phyloP scores from a whole-genome alignment of 2,113 vertebrate genomes.

The Apodemus speciosus region DNA sequence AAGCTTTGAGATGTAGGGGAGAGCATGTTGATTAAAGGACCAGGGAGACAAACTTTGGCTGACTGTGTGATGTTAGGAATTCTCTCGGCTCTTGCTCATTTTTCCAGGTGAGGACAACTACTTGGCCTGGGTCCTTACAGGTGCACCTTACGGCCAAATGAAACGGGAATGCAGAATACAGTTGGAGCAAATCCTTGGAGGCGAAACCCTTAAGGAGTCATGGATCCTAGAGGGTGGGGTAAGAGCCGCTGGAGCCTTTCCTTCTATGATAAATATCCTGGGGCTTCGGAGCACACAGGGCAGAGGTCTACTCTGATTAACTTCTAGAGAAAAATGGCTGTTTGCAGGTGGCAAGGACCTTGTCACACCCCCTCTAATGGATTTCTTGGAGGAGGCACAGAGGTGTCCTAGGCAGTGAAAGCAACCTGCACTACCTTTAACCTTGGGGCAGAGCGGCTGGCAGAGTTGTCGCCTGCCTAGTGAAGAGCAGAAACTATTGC shows the following conservation, averaged over 20 bases:
- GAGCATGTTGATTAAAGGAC: not conserved
- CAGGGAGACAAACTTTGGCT: not conserved
- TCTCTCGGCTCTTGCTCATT: constrained; percentile 1
- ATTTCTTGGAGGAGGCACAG: constrained; percentile 12
- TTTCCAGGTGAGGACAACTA: not conserved
- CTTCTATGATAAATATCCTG: not conserved
- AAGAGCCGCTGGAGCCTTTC: not conserved
- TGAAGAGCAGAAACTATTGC: not conserved
- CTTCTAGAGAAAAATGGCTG: constrained; percentile 61
- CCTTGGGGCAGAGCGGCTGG: not conserved
- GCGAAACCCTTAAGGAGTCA: not conserved
- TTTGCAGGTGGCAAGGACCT: constrained; percentile 43
- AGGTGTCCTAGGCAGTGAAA: not conserved
- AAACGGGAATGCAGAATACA: not conserved
- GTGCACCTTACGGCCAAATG: not conserved
- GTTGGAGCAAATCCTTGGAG: not conserved
- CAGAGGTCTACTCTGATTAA: constrained; percentile 7
- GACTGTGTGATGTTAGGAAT: not conserved
- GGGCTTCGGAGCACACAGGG: not conserved
- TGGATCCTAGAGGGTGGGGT: not conserved
- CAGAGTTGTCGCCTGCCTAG: not conserved
- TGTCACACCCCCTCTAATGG: constrained; percentile 38
- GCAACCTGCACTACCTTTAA: not conserved
- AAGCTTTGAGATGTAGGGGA: not conserved
- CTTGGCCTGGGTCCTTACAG: not conserved